Evolutionary conservation across 2,113 vertebrate genomes (phyloP).

Genomic region (Neolamprologus sp.): DNA sequence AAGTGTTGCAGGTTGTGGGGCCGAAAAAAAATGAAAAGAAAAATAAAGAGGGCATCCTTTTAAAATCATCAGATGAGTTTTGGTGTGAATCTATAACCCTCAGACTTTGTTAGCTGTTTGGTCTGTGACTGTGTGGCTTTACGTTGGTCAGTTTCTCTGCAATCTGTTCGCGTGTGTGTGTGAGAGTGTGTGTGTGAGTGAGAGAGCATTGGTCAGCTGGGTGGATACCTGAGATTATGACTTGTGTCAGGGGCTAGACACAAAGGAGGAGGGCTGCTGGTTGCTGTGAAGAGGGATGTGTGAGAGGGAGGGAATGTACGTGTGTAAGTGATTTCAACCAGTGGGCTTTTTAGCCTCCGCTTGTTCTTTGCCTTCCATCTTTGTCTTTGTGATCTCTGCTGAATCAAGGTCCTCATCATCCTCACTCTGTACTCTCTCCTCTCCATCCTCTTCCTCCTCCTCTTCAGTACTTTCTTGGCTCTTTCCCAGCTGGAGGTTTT

Average conservation of each 20-base stretch:
- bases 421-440: constrained; percentile 76
- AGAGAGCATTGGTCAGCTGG: constrained; percentile 35
- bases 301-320: background rate
- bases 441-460: constrained; percentile 81
- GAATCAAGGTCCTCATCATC: constrained; percentile 83
- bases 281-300: constrained; percentile 11
- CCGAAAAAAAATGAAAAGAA: background rate
- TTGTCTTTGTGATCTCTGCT: constrained; percentile 67
- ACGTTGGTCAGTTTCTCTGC: constrained; percentile 4
- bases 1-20: constrained; percentile 60
- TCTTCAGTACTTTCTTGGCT: constrained; percentile 83
- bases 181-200: background rate
- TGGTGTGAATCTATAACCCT: background rate
- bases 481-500: constrained; percentile 91
- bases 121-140: background rate
- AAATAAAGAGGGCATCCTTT: background rate
- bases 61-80: background rate
- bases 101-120: background rate
- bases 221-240: constrained; percentile 72
- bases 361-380: constrained; percentile 35
- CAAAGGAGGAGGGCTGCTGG: constrained; percentile 29
- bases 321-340: constrained; percentile 20
- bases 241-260: constrained; percentile 41
- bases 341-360: constrained; percentile 33
- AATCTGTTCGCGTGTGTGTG: background rate